These are phyloP conservation scores for Eleutherodactylus coqui DNA, from an alignment of 2,797 vertebrate genomes.

Conservation along the genomic window DNA sequence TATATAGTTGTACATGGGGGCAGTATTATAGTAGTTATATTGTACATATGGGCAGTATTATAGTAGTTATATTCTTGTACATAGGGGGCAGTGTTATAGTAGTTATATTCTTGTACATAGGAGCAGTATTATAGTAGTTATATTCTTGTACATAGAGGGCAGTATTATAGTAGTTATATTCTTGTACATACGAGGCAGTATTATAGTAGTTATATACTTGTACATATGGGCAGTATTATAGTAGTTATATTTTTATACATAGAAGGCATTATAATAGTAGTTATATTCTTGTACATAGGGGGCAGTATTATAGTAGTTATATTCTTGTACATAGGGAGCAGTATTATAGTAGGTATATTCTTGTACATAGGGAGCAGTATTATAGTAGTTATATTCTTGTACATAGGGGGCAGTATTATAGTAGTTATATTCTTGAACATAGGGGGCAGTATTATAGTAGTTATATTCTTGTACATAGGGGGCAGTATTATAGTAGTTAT, in stretches of 20 bases:
- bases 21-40: conserved; percentile 12
- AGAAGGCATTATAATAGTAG: too few species aligned
- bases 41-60: neutral
- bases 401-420: neutral
- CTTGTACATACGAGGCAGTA: too few species aligned
- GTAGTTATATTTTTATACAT: too few species aligned
- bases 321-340: too few species aligned
- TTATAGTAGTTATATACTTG: too few species aligned
- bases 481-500: neutral
- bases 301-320: too few species aligned
- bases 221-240: too few species aligned
- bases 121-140: neutral
- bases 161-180: neutral
- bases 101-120: too few species aligned
- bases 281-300: too few species aligned
- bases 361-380: neutral
- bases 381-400: neutral
- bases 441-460: neutral
- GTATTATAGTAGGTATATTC: too few species aligned
- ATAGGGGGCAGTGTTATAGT: too few species aligned
- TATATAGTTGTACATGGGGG: neutral
- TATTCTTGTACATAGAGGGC: neutral
- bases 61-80: neutral
- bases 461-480: neutral
- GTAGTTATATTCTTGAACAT: too few species aligned